phyloP scores from a whole-genome alignment of 2,888 invertebrate species.

The Drosophila siamana region DNA sequence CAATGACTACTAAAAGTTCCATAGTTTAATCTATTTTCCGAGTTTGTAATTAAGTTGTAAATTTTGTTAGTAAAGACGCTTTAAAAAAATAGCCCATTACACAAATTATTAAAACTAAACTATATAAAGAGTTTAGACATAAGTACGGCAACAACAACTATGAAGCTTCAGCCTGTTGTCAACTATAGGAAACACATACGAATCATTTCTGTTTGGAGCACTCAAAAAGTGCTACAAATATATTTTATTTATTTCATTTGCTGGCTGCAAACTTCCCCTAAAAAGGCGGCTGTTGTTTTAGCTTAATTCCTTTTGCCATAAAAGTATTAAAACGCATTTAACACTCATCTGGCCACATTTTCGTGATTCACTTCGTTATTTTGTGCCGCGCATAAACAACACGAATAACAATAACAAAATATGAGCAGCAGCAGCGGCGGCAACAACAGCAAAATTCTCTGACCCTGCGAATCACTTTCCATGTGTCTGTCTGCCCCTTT shows the following conservation, averaged over 20 bases:
- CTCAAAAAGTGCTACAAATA: not conserved
- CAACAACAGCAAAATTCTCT: conserved; percentile 43
- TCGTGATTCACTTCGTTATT: conserved; percentile 42
- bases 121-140: too few relatives aligned
- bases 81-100: too few relatives aligned
- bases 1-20: too few relatives aligned
- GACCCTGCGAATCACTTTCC: conserved; percentile 70
- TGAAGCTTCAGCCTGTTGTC: too few relatives aligned
- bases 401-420: conserved; percentile 14
- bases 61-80: too few relatives aligned
- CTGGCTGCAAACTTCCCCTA: not conserved
- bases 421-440: conserved; percentile 25
- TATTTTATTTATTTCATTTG: not conserved
- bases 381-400: conserved; percentile 69
- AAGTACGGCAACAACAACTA: too few relatives aligned
- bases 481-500: conserved; percentile 58
- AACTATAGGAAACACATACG: too few relatives aligned
- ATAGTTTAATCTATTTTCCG: too few relatives aligned
- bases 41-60: too few relatives aligned
- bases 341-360: conserved; percentile 55
- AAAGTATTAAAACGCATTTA: conserved; percentile 44
- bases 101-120: too few relatives aligned
- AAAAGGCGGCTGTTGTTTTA: conserved; percentile 14
- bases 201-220: too few relatives aligned
- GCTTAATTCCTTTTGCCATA: conserved; percentile 31